Evolutionary conservation across 2,888 invertebrate genomes (phyloP).

Genomic region (Lasioglossum calceatum): DNA sequence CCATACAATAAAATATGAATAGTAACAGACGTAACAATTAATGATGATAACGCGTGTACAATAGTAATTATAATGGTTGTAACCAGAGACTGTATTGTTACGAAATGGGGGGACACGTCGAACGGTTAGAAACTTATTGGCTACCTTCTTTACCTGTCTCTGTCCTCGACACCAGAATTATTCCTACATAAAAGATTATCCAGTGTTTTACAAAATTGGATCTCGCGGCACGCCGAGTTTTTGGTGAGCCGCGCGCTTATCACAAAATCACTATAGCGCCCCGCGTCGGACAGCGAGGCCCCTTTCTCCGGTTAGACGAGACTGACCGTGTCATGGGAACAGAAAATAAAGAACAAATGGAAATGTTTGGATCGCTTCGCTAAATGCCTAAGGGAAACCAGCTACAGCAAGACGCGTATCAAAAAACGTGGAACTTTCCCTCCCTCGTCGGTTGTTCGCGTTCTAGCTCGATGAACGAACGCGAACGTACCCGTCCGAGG

Average conservation of each 20-base stretch:
- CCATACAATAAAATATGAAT: slow-evolving; percentile 63
- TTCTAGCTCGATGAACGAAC: slow-evolving; percentile 18
- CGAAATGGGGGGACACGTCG: slow-evolving; percentile 59
- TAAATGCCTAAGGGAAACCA: slow-evolving; percentile 75
- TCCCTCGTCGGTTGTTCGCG: slow-evolving; percentile 24
- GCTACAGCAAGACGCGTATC: slow-evolving; percentile 56
- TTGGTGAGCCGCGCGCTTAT: slow-evolving; percentile 54
- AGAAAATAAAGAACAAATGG: slow-evolving; percentile 58
- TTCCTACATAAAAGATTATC: slow-evolving; percentile 59
- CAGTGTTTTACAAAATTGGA: slow-evolving; percentile 67
- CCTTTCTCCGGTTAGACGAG: slow-evolving; percentile 36
- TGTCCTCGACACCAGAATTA: slow-evolving; percentile 31
- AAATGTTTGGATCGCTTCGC: slow-evolving; percentile 65
- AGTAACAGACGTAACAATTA: slow-evolving; percentile 65
- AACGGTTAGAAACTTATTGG: slow-evolving; percentile 50
- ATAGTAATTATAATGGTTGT: slow-evolving; percentile 48
- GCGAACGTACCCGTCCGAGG: slow-evolving; percentile 11
- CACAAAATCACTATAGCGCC: slow-evolving; percentile 61
- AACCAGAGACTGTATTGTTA: slow-evolving; percentile 40
- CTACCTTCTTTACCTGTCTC: not conserved
- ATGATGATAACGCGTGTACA: slow-evolving; percentile 54
- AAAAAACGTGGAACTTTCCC: slow-evolving; percentile 41
- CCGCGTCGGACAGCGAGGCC: slow-evolving; percentile 19
- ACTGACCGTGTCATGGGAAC: slow-evolving; percentile 50
- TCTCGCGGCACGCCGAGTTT: slow-evolving; percentile 35